Percentiles rank a stretch among this genome's conserved stretches.
Conservation (phyloP, 2,113 vertebrate genomes). For the Acrocephalus arundinaceus region DNA sequence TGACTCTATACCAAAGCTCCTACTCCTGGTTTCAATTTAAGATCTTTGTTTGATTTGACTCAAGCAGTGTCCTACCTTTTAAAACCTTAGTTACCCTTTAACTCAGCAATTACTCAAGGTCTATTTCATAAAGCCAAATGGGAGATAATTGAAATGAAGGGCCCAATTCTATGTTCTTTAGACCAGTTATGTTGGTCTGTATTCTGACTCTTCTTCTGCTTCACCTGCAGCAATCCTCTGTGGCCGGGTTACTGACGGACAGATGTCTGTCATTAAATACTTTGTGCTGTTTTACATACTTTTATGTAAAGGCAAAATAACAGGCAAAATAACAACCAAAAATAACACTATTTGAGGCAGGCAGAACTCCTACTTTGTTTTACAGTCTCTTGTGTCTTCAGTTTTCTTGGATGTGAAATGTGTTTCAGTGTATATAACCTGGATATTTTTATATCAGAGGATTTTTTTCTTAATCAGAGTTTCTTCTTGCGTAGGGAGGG, state of each 20-base stretch:
- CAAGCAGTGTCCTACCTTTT: background rate
- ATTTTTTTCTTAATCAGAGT: background rate
- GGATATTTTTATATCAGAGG: background rate
- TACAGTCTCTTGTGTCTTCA: background rate
- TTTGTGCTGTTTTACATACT: background rate
- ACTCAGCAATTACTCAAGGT: background rate
- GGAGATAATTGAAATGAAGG: background rate
- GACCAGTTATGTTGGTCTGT: accelerated
- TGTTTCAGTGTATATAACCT: background rate
- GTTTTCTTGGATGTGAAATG: background rate
- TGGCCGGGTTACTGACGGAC: background rate
- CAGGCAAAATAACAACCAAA: background rate
- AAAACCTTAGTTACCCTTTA: background rate
- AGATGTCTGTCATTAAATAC: background rate
- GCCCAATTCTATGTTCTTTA: background rate
- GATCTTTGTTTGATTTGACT: background rate
- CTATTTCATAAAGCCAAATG: background rate
- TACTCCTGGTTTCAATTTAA: background rate
- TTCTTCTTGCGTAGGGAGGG: background rate
- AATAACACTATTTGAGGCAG: background rate
- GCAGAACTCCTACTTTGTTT: background rate
- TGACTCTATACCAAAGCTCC: background rate
- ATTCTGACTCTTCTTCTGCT: background rate
- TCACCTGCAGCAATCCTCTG: background rate
- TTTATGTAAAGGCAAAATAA: background rate